Evolutionary conservation across 1,140 invertebrate species (phyloP).

Genomic region (Tetranychus urticae): DNA sequence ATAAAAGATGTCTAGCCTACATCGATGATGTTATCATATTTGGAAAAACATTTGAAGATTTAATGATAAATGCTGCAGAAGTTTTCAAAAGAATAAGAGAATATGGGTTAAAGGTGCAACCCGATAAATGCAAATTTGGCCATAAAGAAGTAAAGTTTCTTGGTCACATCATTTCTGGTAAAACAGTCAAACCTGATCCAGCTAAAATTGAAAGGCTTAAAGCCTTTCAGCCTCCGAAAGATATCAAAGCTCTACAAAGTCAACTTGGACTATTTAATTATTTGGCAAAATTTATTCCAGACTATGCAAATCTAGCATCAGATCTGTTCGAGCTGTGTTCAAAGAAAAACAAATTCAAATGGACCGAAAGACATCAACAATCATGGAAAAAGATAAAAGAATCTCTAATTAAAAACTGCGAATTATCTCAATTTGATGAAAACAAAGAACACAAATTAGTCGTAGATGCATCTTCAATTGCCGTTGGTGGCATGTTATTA

Average conservation of each 20-base stretch:
- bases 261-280: neutral
- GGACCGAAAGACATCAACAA: neutral
- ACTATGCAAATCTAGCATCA: neutral
- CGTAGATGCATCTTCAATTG: neutral
- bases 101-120: neutral
- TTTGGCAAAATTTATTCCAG: neutral
- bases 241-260: neutral
- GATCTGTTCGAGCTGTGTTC: neutral
- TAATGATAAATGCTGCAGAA: neutral
- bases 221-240: neutral
- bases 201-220: neutral
- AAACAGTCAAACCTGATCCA: neutral
- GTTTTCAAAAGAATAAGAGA: neutral
- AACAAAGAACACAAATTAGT: neutral
- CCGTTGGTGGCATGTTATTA: neutral
- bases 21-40: neutral
- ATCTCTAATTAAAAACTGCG: neutral
- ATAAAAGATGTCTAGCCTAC: neutral
- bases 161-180: neutral
- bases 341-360: neutral
- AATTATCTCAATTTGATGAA: neutral
- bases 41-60: neutral
- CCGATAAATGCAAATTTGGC: neutral
- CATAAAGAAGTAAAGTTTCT: neutral
- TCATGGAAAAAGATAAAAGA: neutral